Evolutionary conservation across 1,140 invertebrate species (phyloP), one percentile per base, ranked within the genome.

Genomic region (Phortica variegata): DNA sequence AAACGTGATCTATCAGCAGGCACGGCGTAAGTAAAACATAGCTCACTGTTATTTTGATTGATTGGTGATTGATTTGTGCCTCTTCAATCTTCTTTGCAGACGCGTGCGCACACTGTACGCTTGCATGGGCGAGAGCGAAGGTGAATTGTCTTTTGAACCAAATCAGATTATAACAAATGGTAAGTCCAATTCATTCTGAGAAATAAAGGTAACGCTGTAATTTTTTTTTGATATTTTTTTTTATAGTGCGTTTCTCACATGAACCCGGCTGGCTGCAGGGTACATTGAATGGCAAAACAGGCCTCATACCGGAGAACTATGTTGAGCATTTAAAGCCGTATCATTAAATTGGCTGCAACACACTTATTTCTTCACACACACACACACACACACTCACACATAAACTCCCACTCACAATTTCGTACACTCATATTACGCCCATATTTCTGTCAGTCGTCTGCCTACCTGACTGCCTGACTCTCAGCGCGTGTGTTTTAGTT

Each of bases 181-280:
- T 95, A 83, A 82, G 82, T 79, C 33, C 4, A 4, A 34, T n/a
- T 34, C 32, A 34, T 34, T 26, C 23, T 10, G 23, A 26, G 10
- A 26, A 6, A 10, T 10, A 26, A 6, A 6, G 10, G 23, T 26
- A n/a, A 29, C 26, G 26, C 26, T 29, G 26, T 7, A 29, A 6
- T 26, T 26, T 26, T 26, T 26, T 26, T 26, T 26, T 26, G 16
- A 21, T 29, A 8, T 21, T 21, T 20, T 65, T 44, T 54, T 65
- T 81, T 83, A 34, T 78, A 95, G 93, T 97, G 52, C 84, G 88
- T 68, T 83, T 85, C 52, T 96, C 93, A 12, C 84, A 87, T 57
- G 95, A 98, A 79, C 94, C 95, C 5, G 95, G 95, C 40, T 98
- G 96, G 96, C 78, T 98, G 54, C 91, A 97, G 77, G 95, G 95